Conservation (phyloP, 2,797 vertebrate genomes). For the Rhinella marina region DNA sequence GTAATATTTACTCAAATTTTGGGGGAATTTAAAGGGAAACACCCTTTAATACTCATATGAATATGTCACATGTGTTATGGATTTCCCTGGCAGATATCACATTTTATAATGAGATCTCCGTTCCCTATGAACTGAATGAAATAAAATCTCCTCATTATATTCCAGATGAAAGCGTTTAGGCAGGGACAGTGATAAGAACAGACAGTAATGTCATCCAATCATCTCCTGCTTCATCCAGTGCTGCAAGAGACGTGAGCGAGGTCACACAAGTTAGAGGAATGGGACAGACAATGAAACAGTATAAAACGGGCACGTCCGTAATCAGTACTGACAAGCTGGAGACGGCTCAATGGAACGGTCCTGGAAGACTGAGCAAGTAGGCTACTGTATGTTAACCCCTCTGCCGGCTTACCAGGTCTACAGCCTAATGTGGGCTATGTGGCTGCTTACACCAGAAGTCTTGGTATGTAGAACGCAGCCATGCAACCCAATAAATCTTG, state of each 20-base stretch:
- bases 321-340: conserved; percentile 34
- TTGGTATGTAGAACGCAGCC: neutral
- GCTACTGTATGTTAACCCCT: conserved; percentile 1
- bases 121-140: neutral
- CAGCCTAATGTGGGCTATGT: neutral
- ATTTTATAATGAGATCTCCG: neutral
- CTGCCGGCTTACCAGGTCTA: neutral
- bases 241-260: neutral
- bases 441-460: neutral
- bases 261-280: conserved; percentile 6
- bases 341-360: neutral
- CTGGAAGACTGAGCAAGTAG: neutral
- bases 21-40: too few species aligned
- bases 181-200: neutral
- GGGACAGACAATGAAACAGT: neutral
- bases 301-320: neutral
- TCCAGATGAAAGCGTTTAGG: neutral
- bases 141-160: neutral
- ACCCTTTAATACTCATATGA: neutral
- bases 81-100: neutral
- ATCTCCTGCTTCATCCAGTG: neutral
- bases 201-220: neutral
- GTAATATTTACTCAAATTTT: too few species aligned
- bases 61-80: neutral
- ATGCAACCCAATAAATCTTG: too few species aligned